Evolutionary conservation across 2,797 vertebrate genomes (phyloP).

Genomic region (Cebuella pygmaea): DNA sequence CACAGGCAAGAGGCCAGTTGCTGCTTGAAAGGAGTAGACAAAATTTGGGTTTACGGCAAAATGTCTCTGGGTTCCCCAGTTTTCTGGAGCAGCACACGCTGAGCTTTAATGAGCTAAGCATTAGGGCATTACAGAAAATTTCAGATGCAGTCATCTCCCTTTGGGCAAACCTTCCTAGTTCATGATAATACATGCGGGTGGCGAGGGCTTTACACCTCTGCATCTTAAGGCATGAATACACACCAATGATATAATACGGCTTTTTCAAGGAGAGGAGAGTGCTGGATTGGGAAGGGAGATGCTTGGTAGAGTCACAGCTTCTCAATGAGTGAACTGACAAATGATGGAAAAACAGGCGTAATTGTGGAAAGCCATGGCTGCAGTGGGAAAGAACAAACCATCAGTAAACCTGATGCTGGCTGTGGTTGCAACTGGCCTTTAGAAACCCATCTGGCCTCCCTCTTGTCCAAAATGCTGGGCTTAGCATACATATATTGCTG

Average conservation of each 20-base stretch:
- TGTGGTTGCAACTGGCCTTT: not conserved
- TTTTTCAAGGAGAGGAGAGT: not conserved
- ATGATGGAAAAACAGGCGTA: not conserved
- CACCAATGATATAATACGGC: no score
- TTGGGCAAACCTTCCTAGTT: not conserved
- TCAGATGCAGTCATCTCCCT: not conserved
- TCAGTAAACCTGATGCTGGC: not conserved
- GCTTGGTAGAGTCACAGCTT: not conserved
- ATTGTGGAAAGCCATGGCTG: fast-evolving
- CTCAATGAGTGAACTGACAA: not conserved
- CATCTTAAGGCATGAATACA: not conserved
- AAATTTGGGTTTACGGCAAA: not conserved
- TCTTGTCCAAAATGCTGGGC: not conserved
- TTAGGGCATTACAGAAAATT: not conserved
- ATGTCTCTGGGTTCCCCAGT: not conserved
- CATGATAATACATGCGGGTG: not conserved
- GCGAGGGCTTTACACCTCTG: not conserved
- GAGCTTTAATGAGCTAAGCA: not conserved
- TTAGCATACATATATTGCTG: fast-evolving
- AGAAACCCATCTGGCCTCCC: not conserved
- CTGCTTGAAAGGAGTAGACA: not conserved
- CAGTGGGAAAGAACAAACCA: not conserved
- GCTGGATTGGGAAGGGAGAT: no score
- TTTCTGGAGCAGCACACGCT: not conserved
- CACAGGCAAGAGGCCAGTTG: not conserved